Conservation (phyloP, 1,140 invertebrate species). For the Drosophila ogumai region DNA sequence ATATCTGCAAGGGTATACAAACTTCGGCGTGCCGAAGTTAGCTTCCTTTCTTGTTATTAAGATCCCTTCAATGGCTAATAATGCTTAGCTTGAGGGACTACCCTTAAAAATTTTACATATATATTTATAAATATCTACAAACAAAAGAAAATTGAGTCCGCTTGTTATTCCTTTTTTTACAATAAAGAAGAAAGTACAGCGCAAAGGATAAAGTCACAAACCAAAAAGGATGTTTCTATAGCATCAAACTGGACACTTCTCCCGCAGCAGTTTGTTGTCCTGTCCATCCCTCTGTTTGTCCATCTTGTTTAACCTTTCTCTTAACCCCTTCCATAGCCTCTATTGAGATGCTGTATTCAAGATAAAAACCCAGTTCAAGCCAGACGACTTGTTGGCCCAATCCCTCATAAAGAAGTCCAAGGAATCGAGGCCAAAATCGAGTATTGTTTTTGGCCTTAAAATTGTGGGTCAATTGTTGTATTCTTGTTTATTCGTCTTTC, state of each 20-base stretch:
- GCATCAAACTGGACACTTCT: background rate
- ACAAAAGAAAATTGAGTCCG: background rate
- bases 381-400: background rate
- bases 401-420: slow-evolving; percentile 28
- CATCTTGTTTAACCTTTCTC: slow-evolving; percentile 32
- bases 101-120: background rate
- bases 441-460: slow-evolving; percentile 46
- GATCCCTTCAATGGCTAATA: background rate
- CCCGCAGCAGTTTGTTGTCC: slow-evolving; percentile 11
- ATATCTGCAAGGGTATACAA: no score
- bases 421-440: slow-evolving; percentile 14
- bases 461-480: slow-evolving; percentile 40
- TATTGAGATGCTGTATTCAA: slow-evolving; percentile 18
- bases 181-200: background rate
- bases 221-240: slow-evolving; percentile 20
- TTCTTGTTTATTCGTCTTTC: slow-evolving; percentile 16
- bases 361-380: slow-evolving; percentile 37
- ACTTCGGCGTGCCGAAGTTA: no score
- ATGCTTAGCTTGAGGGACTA: slow-evolving; percentile 7
- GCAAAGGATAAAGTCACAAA: background rate
- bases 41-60: slow-evolving; percentile 5
- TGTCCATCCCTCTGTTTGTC: slow-evolving; percentile 29
- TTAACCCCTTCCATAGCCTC: background rate
- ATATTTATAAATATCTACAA: slow-evolving; percentile 1
- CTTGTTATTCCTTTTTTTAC: background rate